Percentiles rank a stretch among this genome's conserved stretches.
Evolutionary conservation across 2,113 vertebrate genomes (phyloP).

Genomic region (Potamarius usumacintae): DNA sequence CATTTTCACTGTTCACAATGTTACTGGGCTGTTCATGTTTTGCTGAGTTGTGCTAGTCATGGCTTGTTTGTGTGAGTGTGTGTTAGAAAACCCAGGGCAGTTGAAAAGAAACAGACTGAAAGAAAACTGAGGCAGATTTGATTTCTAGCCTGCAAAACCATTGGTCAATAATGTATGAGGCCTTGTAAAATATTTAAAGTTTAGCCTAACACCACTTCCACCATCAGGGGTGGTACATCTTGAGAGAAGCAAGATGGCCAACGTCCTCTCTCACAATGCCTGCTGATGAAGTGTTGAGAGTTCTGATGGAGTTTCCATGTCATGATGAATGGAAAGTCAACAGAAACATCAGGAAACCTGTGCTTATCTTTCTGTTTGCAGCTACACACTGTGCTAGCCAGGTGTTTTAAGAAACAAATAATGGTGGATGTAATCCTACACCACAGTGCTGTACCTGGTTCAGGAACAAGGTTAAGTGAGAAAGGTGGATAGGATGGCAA

Average conservation of each 20-base stretch:
- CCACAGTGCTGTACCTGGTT: conserved; percentile 7
- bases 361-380: background rate
- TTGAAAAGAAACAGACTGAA: conserved; percentile 31
- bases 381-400: background rate
- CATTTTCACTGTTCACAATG: conserved; percentile 1
- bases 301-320: conserved; percentile 12
- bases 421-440: conserved; percentile 40
- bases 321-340: conserved; percentile 17
- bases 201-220: conserved; percentile 72
- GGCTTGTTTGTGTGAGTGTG: conserved; percentile 2
- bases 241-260: background rate
- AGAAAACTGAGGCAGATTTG: conserved; percentile 68
- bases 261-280: conserved; percentile 1
- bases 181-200: conserved; percentile 77
- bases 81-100: conserved; percentile 12
- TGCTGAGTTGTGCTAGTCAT: background rate
- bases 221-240: conserved; percentile 39
- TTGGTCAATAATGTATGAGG: conserved; percentile 76
- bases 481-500: background rate
- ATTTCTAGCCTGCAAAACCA: conserved; percentile 72
- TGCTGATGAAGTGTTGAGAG: conserved; percentile 30
- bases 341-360: conserved; percentile 11
- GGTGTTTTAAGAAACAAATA: conserved; percentile 23
- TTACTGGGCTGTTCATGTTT: conserved; percentile 16
- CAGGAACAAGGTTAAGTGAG: conserved; percentile 24